phyloP scores from a whole-genome alignment of 2,888 invertebrate species.

The Leptinotarsa rubiginosa region DNA sequence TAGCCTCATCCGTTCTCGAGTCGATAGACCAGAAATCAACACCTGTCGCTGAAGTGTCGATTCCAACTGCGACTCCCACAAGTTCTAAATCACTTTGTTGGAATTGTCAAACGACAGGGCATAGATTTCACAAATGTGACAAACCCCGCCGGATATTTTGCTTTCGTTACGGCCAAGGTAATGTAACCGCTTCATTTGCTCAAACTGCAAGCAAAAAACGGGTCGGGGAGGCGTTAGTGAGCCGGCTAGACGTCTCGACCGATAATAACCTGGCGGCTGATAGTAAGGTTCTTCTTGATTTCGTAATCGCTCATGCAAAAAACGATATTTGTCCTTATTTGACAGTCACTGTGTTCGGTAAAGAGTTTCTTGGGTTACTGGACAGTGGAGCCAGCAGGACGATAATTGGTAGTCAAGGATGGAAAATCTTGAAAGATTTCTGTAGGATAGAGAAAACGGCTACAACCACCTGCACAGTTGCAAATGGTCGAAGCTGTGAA shows the following conservation, averaged over 20 bases:
- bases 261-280: not conserved
- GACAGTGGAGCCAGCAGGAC: constrained; percentile 39
- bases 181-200: not conserved
- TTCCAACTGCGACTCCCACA: not conserved
- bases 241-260: constrained; percentile 5
- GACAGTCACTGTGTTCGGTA: constrained; percentile 32
- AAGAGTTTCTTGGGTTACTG: constrained; percentile 32
- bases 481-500: constrained; percentile 16
- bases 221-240: not conserved
- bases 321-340: constrained; percentile 36
- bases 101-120: not conserved
- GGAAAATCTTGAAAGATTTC: constrained; percentile 4
- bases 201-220: not conserved
- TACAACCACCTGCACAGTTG: not conserved
- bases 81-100: not conserved
- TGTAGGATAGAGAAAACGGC: not conserved
- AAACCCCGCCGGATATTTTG: not conserved
- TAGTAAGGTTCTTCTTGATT: constrained; percentile 9
- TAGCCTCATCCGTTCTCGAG: not conserved
- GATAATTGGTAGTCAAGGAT: constrained; percentile 31
- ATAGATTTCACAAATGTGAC: constrained; percentile 2
- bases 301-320: constrained; percentile 22
- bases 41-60: not conserved
- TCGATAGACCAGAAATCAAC: not conserved
- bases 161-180: not conserved